Evolutionary conservation across 2,797 vertebrate species (phyloP), one percentile per base, ranked within the genome.

Genomic region (Hozukius guyotensis): DNA sequence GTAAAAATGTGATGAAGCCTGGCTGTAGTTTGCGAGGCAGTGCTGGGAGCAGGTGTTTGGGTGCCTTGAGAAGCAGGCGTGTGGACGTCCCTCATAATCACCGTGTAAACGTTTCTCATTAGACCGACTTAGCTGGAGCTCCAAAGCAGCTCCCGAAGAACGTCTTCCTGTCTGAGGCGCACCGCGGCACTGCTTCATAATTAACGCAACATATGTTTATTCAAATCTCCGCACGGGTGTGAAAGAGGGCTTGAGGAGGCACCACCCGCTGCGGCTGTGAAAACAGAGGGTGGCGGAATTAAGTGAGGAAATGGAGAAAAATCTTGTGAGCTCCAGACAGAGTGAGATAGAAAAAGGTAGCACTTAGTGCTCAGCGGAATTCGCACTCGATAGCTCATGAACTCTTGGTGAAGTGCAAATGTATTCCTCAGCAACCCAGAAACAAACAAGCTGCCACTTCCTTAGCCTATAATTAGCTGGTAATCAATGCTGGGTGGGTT

Each of bases 141-240:
- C 83, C 74, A 66, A 75, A 77, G 53, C 46, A 61, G 68, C 89
- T 86, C 29, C 83, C 60, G 73, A 78, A 87, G 84, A 87, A 87
- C 70, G 53, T 25, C 91, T 91, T 93, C 88, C 89, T 88, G 89
- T 94, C 84, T 75, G 73, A 85, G 62, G 53, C 71, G 4, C 83
- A 22, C 82, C 72, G 14, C 55, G 72, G 80, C 85, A 77, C 67
- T 3, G 72, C 69, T 82, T 93, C 85, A 69, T 94, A 95, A 96
- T 96, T 95, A 96, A 96, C 94, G 55, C 94, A 88, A 92, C 95
- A 96, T 96, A 96, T 96, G 96, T 94, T 96, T 94, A 94, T 96
- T 94, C 87, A 90, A 91, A 95, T 94, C 87, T 87, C 87, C 32
- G 68, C 87, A 61, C 67, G 72, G 91, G 95, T 96, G 95, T 93